Evolutionary conservation across 2,113 vertebrate genomes (phyloP).

Genomic region (Bos taurus): ARS-UCD2.0 NC_037331.1:97456501-97457000

Average conservation of each 20-base stretch:
- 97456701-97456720: neutral
- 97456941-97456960: neutral
- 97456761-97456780: neutral
- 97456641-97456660: neutral
- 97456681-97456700: neutral
- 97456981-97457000: neutral
- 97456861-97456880: neutral
- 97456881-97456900: neutral
- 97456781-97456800: neutral
- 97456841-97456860: neutral
- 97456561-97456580: constrained; percentile 24
- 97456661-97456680: neutral
- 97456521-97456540: neutral
- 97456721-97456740: neutral
- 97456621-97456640: neutral
- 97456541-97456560: neutral
- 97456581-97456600: neutral
- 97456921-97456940: neutral
- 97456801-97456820: neutral
- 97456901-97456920: neutral
- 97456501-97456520: neutral
- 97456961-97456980: neutral
- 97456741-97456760: neutral
- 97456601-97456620: constrained; percentile 12
- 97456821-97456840: neutral